These are phyloP conservation scores for Cinclus cinclus DNA, from an alignment of 2,113 vertebrate species.

Conservation along the genomic window DNA sequence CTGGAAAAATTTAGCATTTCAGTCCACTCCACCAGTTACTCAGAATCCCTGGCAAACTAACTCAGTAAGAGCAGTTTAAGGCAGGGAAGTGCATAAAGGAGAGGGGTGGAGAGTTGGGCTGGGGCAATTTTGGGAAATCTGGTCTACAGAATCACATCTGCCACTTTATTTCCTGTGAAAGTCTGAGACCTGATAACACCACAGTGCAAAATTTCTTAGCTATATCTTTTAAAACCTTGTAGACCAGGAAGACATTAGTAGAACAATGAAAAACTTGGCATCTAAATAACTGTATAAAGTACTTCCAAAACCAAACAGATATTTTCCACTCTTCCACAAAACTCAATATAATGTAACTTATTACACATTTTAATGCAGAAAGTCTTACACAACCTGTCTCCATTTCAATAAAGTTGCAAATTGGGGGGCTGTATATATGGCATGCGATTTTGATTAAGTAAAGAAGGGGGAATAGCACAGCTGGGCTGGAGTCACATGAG, in stretches of 20 bases:
- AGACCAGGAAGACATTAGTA: conserved; percentile 21
- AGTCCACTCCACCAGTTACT: not conserved
- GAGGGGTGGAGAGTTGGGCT: not conserved
- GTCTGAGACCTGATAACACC: not conserved
- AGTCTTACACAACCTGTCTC: not conserved
- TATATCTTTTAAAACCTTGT: not conserved
- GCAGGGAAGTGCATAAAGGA: not conserved
- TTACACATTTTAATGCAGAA: not conserved
- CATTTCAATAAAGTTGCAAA: conserved; percentile 1
- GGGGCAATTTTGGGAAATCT: not conserved
- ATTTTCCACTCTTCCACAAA: conserved; percentile 39
- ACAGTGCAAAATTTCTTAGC: not conserved
- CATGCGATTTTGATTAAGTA: not conserved
- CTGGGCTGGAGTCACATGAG: not conserved
- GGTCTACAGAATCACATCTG: not conserved
- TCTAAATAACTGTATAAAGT: not conserved
- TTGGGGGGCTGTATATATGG: not conserved
- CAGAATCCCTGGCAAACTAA: not conserved
- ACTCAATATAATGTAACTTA: conserved; percentile 4
- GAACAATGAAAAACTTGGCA: conserved; percentile 30
- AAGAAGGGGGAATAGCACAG: not conserved
- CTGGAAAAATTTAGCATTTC: not conserved
- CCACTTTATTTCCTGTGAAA: not conserved
- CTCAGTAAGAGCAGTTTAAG: not conserved
- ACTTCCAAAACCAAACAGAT: conserved; percentile 25